These are phyloP conservation scores for Drosophila anomalata DNA, from an alignment of 2,888 invertebrate species.

Conservation along the genomic window DNA sequence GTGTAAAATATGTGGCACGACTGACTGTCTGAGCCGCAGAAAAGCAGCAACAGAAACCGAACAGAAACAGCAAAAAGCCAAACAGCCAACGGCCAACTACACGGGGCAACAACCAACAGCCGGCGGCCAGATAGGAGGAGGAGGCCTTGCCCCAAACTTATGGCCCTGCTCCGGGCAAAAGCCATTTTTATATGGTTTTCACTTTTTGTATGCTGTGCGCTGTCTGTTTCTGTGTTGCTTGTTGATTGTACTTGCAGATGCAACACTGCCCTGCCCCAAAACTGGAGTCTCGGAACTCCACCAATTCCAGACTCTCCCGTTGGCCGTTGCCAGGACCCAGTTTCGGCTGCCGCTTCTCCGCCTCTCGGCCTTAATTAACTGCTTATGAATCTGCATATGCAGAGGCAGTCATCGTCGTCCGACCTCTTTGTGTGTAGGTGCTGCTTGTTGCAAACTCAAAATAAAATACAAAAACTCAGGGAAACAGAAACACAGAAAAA, in stretches of 20 bases:
- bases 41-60: neutral
- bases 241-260: conserved; percentile 60
- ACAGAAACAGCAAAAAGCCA: neutral
- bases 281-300: conserved; percentile 25
- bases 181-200: conserved; percentile 56
- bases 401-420: conserved; percentile 42
- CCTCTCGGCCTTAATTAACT: conserved; percentile 75
- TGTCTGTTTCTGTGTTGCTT: conserved; percentile 24
- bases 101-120: conserved; percentile 39
- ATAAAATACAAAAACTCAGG: conserved; percentile 9
- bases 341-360: conserved; percentile 40
- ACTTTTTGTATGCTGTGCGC: conserved; percentile 43
- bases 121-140: conserved; percentile 19
- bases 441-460: conserved; percentile 61
- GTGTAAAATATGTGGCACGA: conserved; percentile 78
- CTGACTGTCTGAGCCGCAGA: conserved; percentile 43
- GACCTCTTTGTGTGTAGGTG: conserved; percentile 64
- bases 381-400: conserved; percentile 79
- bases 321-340: conserved; percentile 43
- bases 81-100: conserved; percentile 12
- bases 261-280: conserved; percentile 30
- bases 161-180: conserved; percentile 39
- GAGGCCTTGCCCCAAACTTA: conserved; percentile 47
- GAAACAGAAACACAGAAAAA: conserved; percentile 2
- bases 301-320: conserved; percentile 15